These are phyloP conservation scores for Heliconius erato DNA, from an alignment of 2,888 invertebrate genomes.

Conservation along the genomic window DNA sequence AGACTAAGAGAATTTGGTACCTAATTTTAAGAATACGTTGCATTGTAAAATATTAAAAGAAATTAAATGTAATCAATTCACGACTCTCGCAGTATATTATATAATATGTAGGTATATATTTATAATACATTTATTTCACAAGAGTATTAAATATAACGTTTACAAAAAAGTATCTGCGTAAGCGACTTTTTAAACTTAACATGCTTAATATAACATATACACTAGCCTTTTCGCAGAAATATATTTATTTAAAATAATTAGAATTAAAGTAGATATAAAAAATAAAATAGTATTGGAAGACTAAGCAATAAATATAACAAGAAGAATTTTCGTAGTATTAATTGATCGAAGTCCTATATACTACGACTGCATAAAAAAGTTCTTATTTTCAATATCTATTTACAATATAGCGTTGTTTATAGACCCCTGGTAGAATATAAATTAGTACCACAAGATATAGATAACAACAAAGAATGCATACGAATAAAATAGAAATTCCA, in stretches of 20 bases:
- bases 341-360: slow-evolving; percentile 58
- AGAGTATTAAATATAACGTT: background rate
- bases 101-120: background rate
- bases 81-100: background rate
- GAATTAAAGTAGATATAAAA: slow-evolving; percentile 14
- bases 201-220: slow-evolving; percentile 23
- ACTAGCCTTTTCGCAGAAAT: slow-evolving; percentile 34
- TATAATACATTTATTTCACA: background rate
- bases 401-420: slow-evolving; percentile 72
- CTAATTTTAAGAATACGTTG: too few relatives aligned
- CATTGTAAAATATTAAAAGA: too few relatives aligned
- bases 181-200: slow-evolving; percentile 21
- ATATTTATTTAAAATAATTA: background rate
- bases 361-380: slow-evolving; percentile 74
- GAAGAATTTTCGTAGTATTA: slow-evolving; percentile 37
- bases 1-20: too few relatives aligned
- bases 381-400: slow-evolving; percentile 70
- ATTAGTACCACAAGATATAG: slow-evolving; percentile 58
- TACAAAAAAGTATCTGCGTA: slow-evolving; percentile 19
- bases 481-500: slow-evolving; percentile 48
- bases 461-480: slow-evolving; percentile 47
- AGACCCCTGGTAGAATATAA: slow-evolving; percentile 63
- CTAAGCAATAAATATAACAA: slow-evolving; percentile 66
- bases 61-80: background rate
- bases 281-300: slow-evolving; percentile 68